A percentile compares a stretch with the other conserved stretches of the same genome.
phyloP scores from a whole-genome alignment of 2,113 vertebrate genomes.

The Scomber colias region DNA sequence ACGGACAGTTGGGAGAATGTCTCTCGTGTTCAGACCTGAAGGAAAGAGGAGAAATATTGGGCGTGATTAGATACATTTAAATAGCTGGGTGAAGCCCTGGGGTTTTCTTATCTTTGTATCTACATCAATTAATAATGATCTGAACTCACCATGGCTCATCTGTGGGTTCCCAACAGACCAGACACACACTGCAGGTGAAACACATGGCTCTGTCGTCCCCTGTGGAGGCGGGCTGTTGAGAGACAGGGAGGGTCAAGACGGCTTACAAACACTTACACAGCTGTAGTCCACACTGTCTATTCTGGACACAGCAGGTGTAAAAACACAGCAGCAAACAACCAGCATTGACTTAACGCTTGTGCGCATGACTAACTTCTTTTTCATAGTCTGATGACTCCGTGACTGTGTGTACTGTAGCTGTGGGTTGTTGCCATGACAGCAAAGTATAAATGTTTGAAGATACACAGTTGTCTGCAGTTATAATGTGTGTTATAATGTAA shows the following conservation, averaged over 20 bases:
- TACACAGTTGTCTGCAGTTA: neutral
- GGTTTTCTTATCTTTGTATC: neutral
- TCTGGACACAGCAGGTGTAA: neutral
- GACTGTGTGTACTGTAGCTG: too few species aligned
- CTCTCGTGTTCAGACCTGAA: constrained; percentile 98
- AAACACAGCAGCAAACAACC: neutral
- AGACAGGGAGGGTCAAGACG: neutral
- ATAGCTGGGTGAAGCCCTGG: neutral
- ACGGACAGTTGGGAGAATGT: constrained; percentile 98
- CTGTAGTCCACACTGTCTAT: neutral
- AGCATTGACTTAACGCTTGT: neutral
- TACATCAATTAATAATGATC: neutral
- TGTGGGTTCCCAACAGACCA: constrained; percentile 99
- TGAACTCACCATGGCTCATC: constrained; percentile 94
- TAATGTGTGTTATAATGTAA: neutral
- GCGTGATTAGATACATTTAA: neutral
- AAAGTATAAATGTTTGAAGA: too few species aligned
- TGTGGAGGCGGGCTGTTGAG: constrained; percentile 93
- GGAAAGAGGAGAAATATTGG: neutral
- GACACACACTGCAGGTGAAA: constrained; percentile 98
- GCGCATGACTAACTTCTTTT: neutral
- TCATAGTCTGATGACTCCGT: neutral
- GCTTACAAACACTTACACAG: neutral
- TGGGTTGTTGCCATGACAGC: neutral
- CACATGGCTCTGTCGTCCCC: constrained; percentile 99